phyloP scores from a whole-genome alignment of 1,140 invertebrate genomes.

The Apolygus lucorum region DNA sequence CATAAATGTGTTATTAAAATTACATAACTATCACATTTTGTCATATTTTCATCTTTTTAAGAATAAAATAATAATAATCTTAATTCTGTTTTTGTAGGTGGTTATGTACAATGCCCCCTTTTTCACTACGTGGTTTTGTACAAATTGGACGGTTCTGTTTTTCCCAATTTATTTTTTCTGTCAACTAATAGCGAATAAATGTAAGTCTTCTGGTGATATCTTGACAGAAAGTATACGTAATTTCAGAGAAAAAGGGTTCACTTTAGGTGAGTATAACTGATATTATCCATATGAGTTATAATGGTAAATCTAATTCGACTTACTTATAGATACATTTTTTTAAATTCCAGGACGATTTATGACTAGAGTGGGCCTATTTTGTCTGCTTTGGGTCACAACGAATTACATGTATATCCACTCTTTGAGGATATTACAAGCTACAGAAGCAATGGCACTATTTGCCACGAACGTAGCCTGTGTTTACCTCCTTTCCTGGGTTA shows the following conservation, averaged over 20 bases:
- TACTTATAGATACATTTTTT: no score
- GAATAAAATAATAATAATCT: no score
- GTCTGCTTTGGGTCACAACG: constrained; percentile 81
- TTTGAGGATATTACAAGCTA: constrained; percentile 72
- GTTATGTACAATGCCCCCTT: constrained; percentile 76
- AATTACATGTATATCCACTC: constrained; percentile 87
- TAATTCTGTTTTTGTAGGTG: constrained; percentile 49
- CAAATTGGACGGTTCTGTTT: constrained; percentile 84
- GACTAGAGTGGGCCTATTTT: constrained; percentile 76
- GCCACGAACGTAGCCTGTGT: constrained; percentile 88
- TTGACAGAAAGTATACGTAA: constrained; percentile 67
- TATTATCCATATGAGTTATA: no score
- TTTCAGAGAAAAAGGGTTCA: constrained; percentile 79
- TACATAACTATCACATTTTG: no score
- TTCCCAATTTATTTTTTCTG: constrained; percentile 79
- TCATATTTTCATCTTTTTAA: no score
- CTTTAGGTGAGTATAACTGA: constrained; percentile 53
- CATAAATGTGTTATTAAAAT: no score
- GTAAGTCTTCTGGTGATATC: constrained; percentile 62
- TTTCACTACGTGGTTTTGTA: constrained; percentile 90
- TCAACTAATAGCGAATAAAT: constrained; percentile 58
- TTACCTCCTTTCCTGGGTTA: constrained; percentile 90
- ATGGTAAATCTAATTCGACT: no score
- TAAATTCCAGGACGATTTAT: constrained; percentile 62
- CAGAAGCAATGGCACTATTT: constrained; percentile 85